phyloP scores from a whole-genome alignment of 2,113 vertebrate genomes.

The Hylia prasina region DNA sequence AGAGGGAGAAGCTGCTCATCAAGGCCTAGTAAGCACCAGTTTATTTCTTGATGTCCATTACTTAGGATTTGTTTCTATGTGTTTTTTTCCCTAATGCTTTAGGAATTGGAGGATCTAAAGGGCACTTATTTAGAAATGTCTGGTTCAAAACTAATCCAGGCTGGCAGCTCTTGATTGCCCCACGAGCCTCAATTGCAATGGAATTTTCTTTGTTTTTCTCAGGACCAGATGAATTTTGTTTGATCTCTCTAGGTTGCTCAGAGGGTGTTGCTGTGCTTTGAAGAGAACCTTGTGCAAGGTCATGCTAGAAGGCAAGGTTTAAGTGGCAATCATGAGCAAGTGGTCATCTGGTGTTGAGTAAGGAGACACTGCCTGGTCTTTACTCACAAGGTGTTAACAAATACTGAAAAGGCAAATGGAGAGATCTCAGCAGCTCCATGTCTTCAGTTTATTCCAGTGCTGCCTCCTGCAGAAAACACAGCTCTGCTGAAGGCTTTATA shows the following conservation, averaged over 20 bases:
- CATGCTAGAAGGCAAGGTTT: background rate
- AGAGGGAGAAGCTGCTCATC: slow-evolving; percentile 91
- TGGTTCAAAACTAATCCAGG: background rate
- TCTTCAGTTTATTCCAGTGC: background rate
- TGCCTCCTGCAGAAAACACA: slow-evolving; percentile 31
- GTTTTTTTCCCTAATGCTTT: background rate
- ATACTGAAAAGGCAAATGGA: background rate
- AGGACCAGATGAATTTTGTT: background rate
- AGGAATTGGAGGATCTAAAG: background rate
- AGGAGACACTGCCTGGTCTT: background rate
- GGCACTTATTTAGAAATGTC: background rate
- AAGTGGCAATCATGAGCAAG: background rate
- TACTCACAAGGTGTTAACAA: background rate
- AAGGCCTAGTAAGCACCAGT: slow-evolving; percentile 88
- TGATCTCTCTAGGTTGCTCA: background rate
- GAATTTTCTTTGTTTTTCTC: background rate
- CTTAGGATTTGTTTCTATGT: background rate
- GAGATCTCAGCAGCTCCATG: background rate
- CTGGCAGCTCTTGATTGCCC: background rate
- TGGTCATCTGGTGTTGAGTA: background rate
- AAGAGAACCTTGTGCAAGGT: background rate
- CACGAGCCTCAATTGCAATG: rapidly evolving
- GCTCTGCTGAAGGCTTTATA: background rate
- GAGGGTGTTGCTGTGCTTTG: background rate
- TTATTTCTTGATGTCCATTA: background rate